Evolutionary conservation across 2,113 vertebrate genomes (phyloP).

Genomic region (Chinchilla lanigera): DNA sequence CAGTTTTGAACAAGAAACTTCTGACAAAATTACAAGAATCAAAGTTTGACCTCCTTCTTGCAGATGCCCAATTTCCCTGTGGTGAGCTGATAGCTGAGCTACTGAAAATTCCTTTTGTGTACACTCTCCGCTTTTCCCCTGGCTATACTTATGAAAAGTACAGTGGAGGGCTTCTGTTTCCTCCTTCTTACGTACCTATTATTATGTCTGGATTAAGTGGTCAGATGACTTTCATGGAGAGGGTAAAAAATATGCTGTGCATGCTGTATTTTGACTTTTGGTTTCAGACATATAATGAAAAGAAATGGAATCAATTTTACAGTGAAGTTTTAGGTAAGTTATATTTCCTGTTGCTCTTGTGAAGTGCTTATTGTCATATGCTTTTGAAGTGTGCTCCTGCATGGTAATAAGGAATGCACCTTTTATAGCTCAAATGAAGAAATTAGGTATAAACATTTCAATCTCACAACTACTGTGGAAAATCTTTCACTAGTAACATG

Average conservation of each 20-base stretch:
- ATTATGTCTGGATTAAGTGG: conserved; percentile 83
- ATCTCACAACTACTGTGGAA: neutral
- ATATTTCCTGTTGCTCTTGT: neutral
- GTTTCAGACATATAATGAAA: neutral
- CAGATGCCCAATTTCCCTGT: neutral
- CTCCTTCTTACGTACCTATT: conserved; percentile 84
- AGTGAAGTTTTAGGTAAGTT: conserved; percentile 82
- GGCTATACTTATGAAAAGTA: neutral
- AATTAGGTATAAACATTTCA: neutral
- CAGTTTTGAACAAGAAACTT: neutral
- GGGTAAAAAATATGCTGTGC: conserved; percentile 82
- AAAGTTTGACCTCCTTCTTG: neutral
- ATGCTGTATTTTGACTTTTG: conserved; percentile 78
- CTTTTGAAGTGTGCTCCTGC: neutral
- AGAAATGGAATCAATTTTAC: conserved; percentile 80
- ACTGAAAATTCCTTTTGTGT: neutral
- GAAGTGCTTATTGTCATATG: neutral
- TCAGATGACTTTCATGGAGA: conserved; percentile 85
- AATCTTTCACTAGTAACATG: neutral
- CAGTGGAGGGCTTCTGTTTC: conserved; percentile 67
- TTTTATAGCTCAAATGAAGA: neutral
- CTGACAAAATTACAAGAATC: neutral
- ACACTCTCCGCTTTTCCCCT: neutral
- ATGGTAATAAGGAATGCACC: neutral
- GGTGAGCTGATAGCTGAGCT: neutral